These are phyloP conservation scores for Sinelater perroti DNA, from an alignment of 2,888 invertebrate genomes.

Conservation along the genomic window DNA sequence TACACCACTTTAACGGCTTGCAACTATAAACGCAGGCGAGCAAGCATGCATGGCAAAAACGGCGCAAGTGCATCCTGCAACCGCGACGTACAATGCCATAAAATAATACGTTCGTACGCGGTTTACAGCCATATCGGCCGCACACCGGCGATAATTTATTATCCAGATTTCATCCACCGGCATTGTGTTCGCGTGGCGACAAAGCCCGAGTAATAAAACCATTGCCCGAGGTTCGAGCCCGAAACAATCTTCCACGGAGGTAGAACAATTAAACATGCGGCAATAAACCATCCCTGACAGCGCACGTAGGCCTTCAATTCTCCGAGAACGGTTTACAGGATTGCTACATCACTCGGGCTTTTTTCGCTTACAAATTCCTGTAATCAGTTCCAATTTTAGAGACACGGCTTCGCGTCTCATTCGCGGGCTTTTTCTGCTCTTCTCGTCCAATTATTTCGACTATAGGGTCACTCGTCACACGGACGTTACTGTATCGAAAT, in stretches of 20 bases:
- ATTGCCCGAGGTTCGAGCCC: conserved; percentile 43
- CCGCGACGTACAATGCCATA: background rate
- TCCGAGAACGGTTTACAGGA: conserved; percentile 39
- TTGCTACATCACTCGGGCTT: conserved; percentile 40
- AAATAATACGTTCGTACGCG: background rate
- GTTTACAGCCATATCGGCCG: conserved; percentile 11
- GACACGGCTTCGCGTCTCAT: conserved; percentile 27
- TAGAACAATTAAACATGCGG: conserved; percentile 48
- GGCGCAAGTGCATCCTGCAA: no score
- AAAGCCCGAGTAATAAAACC: conserved; percentile 45
- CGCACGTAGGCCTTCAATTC: conserved; percentile 49
- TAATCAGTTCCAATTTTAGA: conserved; percentile 32
- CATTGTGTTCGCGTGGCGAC: conserved; percentile 12
- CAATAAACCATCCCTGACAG: conserved; percentile 50
- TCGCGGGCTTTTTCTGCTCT: conserved; percentile 6
- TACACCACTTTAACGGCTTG: no score
- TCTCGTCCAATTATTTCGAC: background rate
- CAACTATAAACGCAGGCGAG: no score
- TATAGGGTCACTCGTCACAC: no score
- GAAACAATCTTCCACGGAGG: conserved; percentile 46
- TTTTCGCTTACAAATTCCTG: conserved; percentile 31
- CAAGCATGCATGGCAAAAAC: no score
- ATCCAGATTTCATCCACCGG: conserved; percentile 8
- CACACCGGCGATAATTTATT: conserved; percentile 2
- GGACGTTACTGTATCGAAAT: no score